Evolutionary conservation across 2,888 invertebrate genomes (phyloP).

Genomic region (Xiphydria camelus): DNA sequence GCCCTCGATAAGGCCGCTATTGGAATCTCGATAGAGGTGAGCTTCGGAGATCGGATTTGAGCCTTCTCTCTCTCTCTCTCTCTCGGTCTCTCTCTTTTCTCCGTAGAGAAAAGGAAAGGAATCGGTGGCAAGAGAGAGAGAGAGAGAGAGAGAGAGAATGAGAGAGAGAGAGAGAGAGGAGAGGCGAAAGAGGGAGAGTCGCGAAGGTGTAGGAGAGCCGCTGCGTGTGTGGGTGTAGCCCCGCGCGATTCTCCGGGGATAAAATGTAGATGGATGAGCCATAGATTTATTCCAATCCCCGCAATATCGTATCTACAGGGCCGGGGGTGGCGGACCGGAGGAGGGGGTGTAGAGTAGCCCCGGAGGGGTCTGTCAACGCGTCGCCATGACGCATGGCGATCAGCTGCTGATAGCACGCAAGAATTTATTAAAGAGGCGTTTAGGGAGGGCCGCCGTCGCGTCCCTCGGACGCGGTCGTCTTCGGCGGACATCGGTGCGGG

Average conservation of each 20-base stretch:
- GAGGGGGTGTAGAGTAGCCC: slow-evolving; percentile 23
- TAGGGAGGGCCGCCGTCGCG: no score
- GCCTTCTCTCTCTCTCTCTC: slow-evolving; percentile 33
- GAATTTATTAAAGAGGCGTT: slow-evolving; percentile 49
- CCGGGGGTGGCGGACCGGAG: slow-evolving; percentile 24
- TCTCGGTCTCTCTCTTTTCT: no score
- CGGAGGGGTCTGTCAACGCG: slow-evolving; percentile 49
- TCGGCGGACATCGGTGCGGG: not conserved
- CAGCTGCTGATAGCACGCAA: slow-evolving; percentile 49
- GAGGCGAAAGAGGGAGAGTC: not conserved
- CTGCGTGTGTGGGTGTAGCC: slow-evolving; percentile 21
- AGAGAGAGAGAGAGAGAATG: slow-evolving; percentile 19
- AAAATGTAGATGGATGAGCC: slow-evolving; percentile 57
- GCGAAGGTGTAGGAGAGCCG: slow-evolving; percentile 12
- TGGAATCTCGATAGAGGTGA: slow-evolving; percentile 54
- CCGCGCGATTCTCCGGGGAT: slow-evolving; percentile 44
- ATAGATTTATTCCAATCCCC: slow-evolving; percentile 54
- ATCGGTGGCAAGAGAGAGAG: slow-evolving; percentile 16
- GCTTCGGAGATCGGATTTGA: slow-evolving; percentile 50
- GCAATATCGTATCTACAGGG: slow-evolving; percentile 50
- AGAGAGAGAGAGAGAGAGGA: slow-evolving; percentile 18
- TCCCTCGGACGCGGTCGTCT: no score
- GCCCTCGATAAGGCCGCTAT: slow-evolving; percentile 55
- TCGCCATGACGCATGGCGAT: slow-evolving; percentile 51
- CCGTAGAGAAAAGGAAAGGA: slow-evolving; percentile 10